Conservation (phyloP, 2,888 invertebrate genomes). For the Apodemia zela region DNA sequence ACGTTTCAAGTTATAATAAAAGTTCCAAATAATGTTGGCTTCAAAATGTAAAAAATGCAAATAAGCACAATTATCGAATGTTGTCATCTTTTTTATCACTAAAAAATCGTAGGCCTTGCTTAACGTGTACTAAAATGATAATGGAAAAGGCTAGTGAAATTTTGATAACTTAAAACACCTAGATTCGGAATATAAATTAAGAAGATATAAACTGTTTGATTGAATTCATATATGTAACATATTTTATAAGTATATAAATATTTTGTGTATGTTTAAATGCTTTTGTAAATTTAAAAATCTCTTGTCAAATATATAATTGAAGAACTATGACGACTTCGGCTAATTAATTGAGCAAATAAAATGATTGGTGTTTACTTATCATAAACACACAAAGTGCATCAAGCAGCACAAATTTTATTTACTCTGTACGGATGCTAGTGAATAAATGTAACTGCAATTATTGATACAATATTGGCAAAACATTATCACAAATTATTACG, state of each 20-base stretch:
- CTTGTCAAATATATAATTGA: background rate
- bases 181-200: constrained; percentile 68
- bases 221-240: constrained; percentile 25
- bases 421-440: background rate
- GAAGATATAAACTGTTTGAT: constrained; percentile 54
- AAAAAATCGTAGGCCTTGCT: constrained; percentile 68
- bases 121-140: constrained; percentile 66
- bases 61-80: constrained; percentile 38
- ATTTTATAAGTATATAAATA: constrained; percentile 17
- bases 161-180: constrained; percentile 76
- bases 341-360: background rate
- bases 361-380: background rate
- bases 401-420: background rate
- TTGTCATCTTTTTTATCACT: constrained; percentile 46
- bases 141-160: constrained; percentile 79
- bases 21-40: constrained; percentile 33
- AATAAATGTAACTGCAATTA: background rate
- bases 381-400: background rate
- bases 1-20: constrained; percentile 28
- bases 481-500: background rate
- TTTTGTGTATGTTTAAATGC: constrained; percentile 16
- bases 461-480: background rate
- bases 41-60: constrained; percentile 34
- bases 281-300: constrained; percentile 6
- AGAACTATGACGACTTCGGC: constrained; percentile 9